These are phyloP conservation scores for Antheraea assamensis DNA, from an alignment of 2,888 invertebrate species.

Conservation along the genomic window DNA sequence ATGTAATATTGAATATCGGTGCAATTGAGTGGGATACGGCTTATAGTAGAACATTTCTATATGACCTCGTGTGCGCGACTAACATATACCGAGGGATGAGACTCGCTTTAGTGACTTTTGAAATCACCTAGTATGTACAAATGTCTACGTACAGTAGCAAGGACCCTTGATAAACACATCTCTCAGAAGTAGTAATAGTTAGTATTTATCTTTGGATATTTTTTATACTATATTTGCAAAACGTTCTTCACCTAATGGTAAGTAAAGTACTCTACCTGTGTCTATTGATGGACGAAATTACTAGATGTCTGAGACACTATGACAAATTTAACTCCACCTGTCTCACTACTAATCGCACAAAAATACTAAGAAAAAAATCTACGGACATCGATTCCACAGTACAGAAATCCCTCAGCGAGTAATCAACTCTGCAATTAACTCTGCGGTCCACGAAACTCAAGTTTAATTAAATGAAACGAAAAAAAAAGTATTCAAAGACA, in stretches of 20 bases:
- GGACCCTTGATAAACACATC: no score
- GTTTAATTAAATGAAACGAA: background rate
- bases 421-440: background rate
- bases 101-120: no score
- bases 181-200: no score
- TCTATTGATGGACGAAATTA: background rate
- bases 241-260: background rate
- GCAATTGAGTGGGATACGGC: background rate
- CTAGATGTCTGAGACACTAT: background rate
- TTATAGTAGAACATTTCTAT: background rate
- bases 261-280: background rate
- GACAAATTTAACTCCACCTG: background rate
- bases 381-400: background rate
- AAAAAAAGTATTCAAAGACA: background rate
- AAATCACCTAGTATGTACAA: no score
- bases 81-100: background rate
- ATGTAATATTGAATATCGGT: background rate
- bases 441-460: background rate
- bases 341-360: background rate
- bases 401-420: background rate
- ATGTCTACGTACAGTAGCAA: no score
- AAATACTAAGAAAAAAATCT: background rate
- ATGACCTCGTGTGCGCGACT: background rate
- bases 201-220: no score
- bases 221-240: background rate